Base-by-base conservation (phyloP, 2,113 vertebrate species). In the Barbus barbus region DNA sequence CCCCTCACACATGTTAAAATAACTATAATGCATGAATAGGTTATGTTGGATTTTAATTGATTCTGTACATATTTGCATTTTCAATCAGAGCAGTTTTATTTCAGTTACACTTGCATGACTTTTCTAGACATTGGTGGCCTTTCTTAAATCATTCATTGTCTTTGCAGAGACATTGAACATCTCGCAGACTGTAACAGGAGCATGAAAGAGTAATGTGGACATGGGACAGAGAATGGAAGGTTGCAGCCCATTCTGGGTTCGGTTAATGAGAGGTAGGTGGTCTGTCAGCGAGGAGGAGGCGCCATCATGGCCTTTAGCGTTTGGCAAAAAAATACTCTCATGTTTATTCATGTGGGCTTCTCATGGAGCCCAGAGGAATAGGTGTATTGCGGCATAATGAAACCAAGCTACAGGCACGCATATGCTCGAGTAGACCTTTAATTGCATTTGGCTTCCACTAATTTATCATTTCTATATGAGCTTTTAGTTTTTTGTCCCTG, bases 291-390 rank as follows among this genome's bases (percentile, higher is more conserved):
- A 81, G 31, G 44, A 38, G 46, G 53, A 83, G 41, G 84, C 61
- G 71, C 63, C 63, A 48, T 58, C 48, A 76, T 84, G 84, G 81
- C 87, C 87, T 88, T 88, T 82, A 88, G 78, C 60, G 28, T 81
- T 75, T 85, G 69, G 69, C 56, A 72, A 60, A 81, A 79, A 80
- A 75, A 79, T 5, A 1, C 46, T 24, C 78, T 88, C 82, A 88
- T 88, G 87, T 88, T 88, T 88, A 88, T 88, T 88, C 82, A 88
- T 88, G 82, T 46, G 24, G 20, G 78, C 72, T 86, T 82, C 87
- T 84, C 22, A 24, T 48, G 31, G 28, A 71, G 84, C 83, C 87
- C 87, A 58, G 44, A 18, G 87, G 87, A 85, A 88, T 67, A 44
- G 9, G 51, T 31, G 77, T 48, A 73, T 67, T 20, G 41, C 41